Evolutionary conservation across 2,888 invertebrate genomes (phyloP).

Genomic region (Nomada ruficornis): DNA sequence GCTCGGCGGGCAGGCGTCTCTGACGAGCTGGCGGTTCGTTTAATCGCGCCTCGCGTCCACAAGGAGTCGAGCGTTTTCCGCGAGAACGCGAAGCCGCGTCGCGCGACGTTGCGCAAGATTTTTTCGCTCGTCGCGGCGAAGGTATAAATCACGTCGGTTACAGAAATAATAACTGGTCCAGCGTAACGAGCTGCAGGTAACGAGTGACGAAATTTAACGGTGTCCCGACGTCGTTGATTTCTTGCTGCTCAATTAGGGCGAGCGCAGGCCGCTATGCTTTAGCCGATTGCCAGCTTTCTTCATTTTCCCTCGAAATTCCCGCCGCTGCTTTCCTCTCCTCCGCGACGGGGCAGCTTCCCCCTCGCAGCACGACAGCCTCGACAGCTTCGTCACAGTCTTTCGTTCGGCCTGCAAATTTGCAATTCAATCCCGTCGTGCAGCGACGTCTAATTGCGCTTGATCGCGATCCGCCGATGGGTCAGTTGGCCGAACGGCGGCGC

Average conservation of each 20-base stretch:
- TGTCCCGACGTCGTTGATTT: constrained; percentile 4
- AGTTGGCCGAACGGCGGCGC: not conserved
- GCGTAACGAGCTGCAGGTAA: constrained; percentile 22
- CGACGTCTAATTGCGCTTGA: not conserved
- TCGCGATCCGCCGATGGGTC: not conserved
- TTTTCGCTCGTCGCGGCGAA: constrained; percentile 28
- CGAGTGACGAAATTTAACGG: constrained; percentile 36
- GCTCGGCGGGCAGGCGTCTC: constrained; percentile 16
- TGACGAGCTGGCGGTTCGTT: constrained; percentile 15
- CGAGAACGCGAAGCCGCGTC: constrained; percentile 29
- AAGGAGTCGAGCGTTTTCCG: constrained; percentile 21
- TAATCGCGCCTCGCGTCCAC: constrained; percentile 38
- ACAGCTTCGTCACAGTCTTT: constrained; percentile 22
- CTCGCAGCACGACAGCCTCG: not conserved
- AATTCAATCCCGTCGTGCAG: constrained; percentile 22
- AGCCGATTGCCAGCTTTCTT: not conserved
- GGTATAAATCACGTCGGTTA: constrained; percentile 30
- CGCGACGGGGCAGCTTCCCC: not conserved
- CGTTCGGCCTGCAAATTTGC: constrained; percentile 35
- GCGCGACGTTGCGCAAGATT: constrained; percentile 51
- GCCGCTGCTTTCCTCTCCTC: not conserved
- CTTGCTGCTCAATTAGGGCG: constrained; percentile 16
- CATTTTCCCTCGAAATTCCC: not conserved
- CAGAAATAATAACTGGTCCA: constrained; percentile 48
- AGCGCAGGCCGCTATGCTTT: not conserved